Conservation (phyloP, 2,113 vertebrate species). For the Protobothrops flavoviridis region DNA sequence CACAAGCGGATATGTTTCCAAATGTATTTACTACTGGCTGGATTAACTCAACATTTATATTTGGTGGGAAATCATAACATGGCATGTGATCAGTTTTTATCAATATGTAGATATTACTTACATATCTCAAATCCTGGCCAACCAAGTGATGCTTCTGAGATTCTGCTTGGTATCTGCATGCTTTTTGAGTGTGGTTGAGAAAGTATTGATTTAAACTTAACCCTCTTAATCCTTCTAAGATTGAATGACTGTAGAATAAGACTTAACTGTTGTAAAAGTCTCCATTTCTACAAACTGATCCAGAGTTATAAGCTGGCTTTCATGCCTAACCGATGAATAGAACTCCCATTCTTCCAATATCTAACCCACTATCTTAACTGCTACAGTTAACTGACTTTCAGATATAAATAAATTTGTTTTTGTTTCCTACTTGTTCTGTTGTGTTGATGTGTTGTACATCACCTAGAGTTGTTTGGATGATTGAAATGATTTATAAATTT, state of each 20-base stretch:
- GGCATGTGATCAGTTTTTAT: not conserved
- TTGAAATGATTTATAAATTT: not conserved
- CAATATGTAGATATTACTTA: not conserved
- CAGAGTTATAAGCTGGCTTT: not conserved
- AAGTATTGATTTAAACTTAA: not conserved
- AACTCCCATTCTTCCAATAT: not conserved
- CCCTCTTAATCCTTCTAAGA: not conserved
- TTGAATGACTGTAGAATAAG: not conserved
- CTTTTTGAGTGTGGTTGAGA: not conserved
- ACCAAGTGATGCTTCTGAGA: not conserved
- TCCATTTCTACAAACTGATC: not conserved
- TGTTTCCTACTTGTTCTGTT: not conserved
- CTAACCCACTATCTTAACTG: not conserved
- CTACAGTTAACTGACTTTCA: not conserved
- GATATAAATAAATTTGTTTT: not conserved
- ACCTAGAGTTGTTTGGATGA: not conserved
- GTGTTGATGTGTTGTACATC: not conserved
- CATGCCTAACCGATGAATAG: not conserved
- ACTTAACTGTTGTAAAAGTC: not conserved
- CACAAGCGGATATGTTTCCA: not conserved
- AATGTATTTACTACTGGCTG: not conserved
- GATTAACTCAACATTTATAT: not conserved
- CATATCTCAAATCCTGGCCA: not conserved
- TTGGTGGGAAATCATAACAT: not conserved
- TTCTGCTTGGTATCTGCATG: not conserved